A percentile compares a stretch with the other conserved stretches of the same genome.
phyloP scores from a whole-genome alignment of 2,113 vertebrate species.

The Misgurnus mizolepis region DNA sequence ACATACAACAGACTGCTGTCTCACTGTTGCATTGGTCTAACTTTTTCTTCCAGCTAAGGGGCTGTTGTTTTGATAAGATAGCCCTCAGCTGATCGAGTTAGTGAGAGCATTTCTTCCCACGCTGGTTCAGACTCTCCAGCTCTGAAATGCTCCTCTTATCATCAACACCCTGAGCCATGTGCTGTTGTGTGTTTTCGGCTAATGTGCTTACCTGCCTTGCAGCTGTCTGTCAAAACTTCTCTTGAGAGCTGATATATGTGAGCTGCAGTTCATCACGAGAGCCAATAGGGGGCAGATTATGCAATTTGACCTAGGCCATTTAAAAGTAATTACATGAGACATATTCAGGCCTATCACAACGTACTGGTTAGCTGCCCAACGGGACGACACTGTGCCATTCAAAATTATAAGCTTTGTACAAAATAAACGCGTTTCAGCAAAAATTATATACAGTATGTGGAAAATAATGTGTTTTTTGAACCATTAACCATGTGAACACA shows the following conservation, averaged over 20 bases:
- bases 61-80: slow-evolving; percentile 14
- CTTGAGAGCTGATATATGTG: not conserved
- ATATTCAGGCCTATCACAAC: not conserved
- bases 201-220: not conserved
- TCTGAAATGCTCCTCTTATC: not conserved
- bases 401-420: no score
- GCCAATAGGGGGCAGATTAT: slow-evolving; percentile 42
- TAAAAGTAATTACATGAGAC: not conserved
- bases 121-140: not conserved
- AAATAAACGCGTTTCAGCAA: no score
- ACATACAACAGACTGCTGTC: not conserved
- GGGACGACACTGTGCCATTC: no score
- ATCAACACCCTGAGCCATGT: not conserved
- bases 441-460: no score
- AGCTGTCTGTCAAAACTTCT: slow-evolving; percentile 21
- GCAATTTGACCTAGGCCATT: slow-evolving; percentile 6
- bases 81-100: not conserved
- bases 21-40: not conserved
- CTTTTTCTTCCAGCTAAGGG: not conserved
- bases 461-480: no score
- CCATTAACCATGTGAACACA: no score
- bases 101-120: slow-evolving; percentile 1
- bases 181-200: not conserved
- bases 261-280: not conserved
- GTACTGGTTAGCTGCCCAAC: no score